Percentiles rank a stretch among this genome's conserved stretches.
phyloP scores from a whole-genome alignment of 2,113 vertebrate species.

The Choloepus hoffmanni region DNA sequence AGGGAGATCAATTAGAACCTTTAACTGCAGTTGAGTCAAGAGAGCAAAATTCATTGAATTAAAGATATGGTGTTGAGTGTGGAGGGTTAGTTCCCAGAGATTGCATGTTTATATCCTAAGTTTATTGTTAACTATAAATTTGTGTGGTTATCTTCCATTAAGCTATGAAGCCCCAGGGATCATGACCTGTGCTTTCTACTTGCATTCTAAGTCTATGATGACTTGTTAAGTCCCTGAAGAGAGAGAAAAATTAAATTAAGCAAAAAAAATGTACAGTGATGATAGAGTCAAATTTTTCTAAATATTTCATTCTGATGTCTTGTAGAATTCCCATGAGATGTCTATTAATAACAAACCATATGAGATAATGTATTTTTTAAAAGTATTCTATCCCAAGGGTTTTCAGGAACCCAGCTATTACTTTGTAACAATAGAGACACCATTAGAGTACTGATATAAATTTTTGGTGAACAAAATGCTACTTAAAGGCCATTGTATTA shows the following conservation, averaged over 20 bases:
- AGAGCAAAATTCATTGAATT: not conserved
- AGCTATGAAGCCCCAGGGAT: not conserved
- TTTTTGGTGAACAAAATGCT: not conserved
- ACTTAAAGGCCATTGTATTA: not conserved
- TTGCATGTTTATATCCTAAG: not conserved
- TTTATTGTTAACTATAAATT: not conserved
- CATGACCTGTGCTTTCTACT: not conserved
- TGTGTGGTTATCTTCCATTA: not conserved
- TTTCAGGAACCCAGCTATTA: not conserved
- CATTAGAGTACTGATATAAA: not conserved
- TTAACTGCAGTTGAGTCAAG: not conserved
- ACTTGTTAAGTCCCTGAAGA: not conserved
- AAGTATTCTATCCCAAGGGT: not conserved
- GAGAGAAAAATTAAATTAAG: not conserved
- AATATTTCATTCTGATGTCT: not conserved
- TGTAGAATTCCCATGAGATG: not conserved
- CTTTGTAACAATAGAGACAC: not conserved
- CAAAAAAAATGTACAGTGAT: not conserved
- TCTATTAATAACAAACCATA: not conserved
- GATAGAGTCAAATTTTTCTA: not conserved
- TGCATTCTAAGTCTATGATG: not conserved
- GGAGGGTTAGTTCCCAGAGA: not conserved
- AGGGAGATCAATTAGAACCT: not conserved
- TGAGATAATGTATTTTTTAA: not conserved
- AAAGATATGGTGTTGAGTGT: rapidly evolving